Evolutionary conservation across 2,797 vertebrate species (phyloP), one percentile per base, ranked within the genome.

Genomic region (Paramormyrops hopkinsi): DNA sequence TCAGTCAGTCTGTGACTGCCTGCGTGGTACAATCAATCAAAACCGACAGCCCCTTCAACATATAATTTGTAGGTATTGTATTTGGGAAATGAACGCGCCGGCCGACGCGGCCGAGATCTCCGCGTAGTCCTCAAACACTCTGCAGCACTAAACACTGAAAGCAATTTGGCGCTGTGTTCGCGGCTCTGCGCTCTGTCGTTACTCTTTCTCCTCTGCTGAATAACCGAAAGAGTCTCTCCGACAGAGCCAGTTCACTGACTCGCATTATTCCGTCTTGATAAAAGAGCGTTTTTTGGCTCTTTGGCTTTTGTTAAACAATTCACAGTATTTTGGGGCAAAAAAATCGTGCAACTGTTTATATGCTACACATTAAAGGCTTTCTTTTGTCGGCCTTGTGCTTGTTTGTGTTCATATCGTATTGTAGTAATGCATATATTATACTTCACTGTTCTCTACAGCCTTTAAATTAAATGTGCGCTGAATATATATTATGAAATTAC

Each of bases 1-100:
- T 95, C 94, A 92, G 93, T 94, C 93, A 93, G 59, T 91, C 90
- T 93, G 93, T 51, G 95, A 97, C 95, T 94, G 93, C 96, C 93
- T 95, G 95, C 96, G 95, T 94, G 93, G 96, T 94, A 96, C 96
- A 96, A 98, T 98, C 97, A 96, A 97, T 98, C 97, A 98, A 93
- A 96, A 92, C 94, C 96, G 98, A 97, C 95, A 94, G 95, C 90
- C 94, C 95, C 95, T 96, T 95, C 96, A 96, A 95, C 94, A 95
- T 95, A 93, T 95, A 93, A 94, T 97, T 96, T 96, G 95, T 94
- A 93, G 96, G 94, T 95, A 90, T 94, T 89, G 94, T 95, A 95
- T 95, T 94, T 95, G 95, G 95, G 95, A 96, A 96, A 96, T 96
- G 95, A 96, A 95, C 96, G 93, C 94, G 95, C 94, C 93, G 94